These are phyloP conservation scores for Gila robusta DNA, from an alignment of 2,797 vertebrate species.

Conservation along the genomic window DNA sequence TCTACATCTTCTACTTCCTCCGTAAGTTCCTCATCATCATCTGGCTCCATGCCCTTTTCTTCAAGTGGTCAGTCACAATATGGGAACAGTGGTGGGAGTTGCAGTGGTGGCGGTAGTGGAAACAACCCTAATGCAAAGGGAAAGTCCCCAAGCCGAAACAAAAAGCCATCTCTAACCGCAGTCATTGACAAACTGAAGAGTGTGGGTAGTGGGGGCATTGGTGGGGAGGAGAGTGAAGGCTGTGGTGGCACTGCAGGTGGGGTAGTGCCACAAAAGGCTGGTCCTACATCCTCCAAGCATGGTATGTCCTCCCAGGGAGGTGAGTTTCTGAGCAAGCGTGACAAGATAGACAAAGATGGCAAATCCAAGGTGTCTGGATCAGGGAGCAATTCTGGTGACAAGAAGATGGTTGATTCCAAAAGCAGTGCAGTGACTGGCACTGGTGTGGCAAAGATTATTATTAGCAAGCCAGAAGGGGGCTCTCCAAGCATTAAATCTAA, in stretches of 20 bases:
- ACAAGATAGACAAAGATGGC: constrained; percentile 93
- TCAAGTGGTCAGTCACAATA: constrained; percentile 83
- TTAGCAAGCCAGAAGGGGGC: constrained; percentile 96
- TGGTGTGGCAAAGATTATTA: constrained; percentile 97
- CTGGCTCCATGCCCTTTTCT: constrained; percentile 76
- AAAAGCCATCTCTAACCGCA: constrained; percentile 96
- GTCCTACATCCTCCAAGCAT: constrained; percentile 86
- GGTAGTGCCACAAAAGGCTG: constrained; percentile 76
- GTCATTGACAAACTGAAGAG: constrained; percentile 99
- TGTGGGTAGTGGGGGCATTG: constrained; percentile 90
- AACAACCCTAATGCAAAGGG: constrained; percentile 91
- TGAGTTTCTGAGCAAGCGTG: constrained; percentile 91
- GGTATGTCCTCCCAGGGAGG: constrained; percentile 83
- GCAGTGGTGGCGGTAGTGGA: constrained; percentile 61
- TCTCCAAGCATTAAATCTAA: constrained; percentile 99
- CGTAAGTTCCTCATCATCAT: constrained; percentile 73
- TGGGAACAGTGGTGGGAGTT: constrained; percentile 62
- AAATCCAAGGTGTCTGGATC: constrained; percentile 93
- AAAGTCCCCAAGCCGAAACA: constrained; percentile 98
- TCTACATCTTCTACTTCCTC: constrained; percentile 76
- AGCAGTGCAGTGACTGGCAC: constrained; percentile 85
- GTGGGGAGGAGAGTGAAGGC: constrained; percentile 90
- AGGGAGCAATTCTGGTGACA: constrained; percentile 86
- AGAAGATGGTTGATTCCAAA: constrained; percentile 92
- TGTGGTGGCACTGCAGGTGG: constrained; percentile 78